phyloP scores from a whole-genome alignment of 2,113 vertebrate genomes.

The Colinus virginianus region DNA sequence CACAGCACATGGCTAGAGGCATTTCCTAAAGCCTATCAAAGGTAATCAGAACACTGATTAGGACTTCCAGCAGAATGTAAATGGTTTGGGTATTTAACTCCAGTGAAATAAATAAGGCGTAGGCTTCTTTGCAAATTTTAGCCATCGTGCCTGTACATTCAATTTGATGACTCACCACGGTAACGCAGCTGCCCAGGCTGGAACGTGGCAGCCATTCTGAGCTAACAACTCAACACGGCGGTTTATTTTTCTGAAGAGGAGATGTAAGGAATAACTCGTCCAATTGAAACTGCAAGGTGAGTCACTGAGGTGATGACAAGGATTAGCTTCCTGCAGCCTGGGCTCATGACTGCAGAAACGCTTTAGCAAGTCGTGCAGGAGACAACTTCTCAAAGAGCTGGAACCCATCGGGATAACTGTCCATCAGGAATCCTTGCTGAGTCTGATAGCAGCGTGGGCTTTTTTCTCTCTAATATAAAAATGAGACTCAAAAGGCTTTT shows the following conservation, averaged over 20 bases:
- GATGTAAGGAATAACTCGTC: constrained; percentile 1
- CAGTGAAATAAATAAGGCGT: not conserved
- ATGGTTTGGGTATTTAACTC: not conserved
- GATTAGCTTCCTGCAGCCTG: not conserved
- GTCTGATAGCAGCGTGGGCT: fast-evolving
- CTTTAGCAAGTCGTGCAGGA: not conserved
- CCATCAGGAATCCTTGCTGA: not conserved
- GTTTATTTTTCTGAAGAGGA: constrained; percentile 18
- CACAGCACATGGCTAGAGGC: not conserved
- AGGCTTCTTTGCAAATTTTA: not conserved
- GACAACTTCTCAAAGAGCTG: not conserved
- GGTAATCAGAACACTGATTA: not conserved
- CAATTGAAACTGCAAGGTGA: constrained; percentile 31
- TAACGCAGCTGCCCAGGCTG: not conserved
- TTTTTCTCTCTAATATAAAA: not conserved
- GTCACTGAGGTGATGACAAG: constrained; percentile 42
- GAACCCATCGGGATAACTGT: not conserved
- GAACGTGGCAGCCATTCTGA: not conserved
- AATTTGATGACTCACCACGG: constrained; percentile 12
- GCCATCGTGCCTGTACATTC: not conserved
- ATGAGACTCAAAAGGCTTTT: not conserved
- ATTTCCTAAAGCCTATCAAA: not conserved
- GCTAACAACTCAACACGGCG: not conserved
- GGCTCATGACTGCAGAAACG: not conserved
- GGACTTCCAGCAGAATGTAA: not conserved